phyloP scores from a whole-genome alignment of 2,888 invertebrate species.

The Cerastoderma edule region DNA sequence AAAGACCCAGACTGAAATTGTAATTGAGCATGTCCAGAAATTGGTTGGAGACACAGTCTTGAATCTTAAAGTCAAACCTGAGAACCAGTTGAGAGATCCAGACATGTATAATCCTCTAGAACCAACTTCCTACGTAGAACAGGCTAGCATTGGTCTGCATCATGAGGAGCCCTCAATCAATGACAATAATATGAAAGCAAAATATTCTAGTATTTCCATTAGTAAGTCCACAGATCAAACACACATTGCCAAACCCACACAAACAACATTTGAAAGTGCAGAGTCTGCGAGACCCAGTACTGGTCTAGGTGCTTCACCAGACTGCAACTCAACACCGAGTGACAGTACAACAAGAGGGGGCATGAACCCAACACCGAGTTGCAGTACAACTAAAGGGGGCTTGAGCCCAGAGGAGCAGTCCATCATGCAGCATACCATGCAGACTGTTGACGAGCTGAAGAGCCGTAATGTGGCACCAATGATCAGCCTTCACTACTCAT shows the following conservation, averaged over 20 bases:
- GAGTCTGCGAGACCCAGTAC: too few relatives aligned
- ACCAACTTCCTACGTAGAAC: conserved; percentile 36
- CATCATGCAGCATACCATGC: conserved; percentile 39
- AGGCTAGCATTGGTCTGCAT: background rate
- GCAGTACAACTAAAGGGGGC: background rate
- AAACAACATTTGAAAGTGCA: background rate
- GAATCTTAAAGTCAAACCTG: background rate
- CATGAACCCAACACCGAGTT: too few relatives aligned
- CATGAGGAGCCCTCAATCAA: too few relatives aligned
- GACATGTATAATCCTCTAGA: conserved; percentile 42
- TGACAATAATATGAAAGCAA: background rate
- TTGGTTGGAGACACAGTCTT: background rate
- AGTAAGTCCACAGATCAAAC: background rate
- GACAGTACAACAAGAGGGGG: background rate
- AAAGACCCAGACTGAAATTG: background rate
- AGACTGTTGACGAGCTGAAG: conserved; percentile 49
- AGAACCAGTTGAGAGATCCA: background rate
- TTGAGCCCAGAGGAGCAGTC: background rate
- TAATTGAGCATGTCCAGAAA: background rate
- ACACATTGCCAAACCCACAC: background rate
- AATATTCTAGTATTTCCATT: background rate
- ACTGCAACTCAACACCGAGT: too few relatives aligned
- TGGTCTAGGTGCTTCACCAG: too few relatives aligned
- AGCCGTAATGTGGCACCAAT: conserved; percentile 86
- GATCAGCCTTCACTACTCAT: conserved; percentile 87